phyloP scores from a whole-genome alignment of 2,888 invertebrate species.

The Oxystoma pomonae region DNA sequence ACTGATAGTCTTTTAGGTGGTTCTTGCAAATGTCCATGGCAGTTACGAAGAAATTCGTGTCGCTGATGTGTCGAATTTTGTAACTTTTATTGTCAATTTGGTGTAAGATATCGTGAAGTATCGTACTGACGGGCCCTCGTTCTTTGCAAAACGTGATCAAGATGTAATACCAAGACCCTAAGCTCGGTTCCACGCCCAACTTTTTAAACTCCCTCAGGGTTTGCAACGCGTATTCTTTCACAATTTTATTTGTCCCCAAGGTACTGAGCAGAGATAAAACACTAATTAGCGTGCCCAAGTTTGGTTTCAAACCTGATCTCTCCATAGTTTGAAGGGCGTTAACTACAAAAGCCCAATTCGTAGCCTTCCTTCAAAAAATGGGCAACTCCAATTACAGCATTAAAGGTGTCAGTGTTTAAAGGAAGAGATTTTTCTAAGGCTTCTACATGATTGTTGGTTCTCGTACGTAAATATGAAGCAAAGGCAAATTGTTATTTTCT shows the following conservation, averaged over 20 bases:
- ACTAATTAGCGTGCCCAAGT: slow-evolving; percentile 64
- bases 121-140: slow-evolving; percentile 59
- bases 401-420: slow-evolving; percentile 65
- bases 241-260: slow-evolving; percentile 46
- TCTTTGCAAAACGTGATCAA: slow-evolving; percentile 68
- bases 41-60: slow-evolving; percentile 72
- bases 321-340: slow-evolving; percentile 64
- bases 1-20: slow-evolving; percentile 61
- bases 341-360: slow-evolving; percentile 58
- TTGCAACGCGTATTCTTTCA: slow-evolving; percentile 49
- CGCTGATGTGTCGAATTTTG: slow-evolving; percentile 57
- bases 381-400: slow-evolving; percentile 60
- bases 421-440: slow-evolving; percentile 60
- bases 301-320: slow-evolving; percentile 52
- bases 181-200: slow-evolving; percentile 66
- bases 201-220: slow-evolving; percentile 61
- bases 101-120: slow-evolving; percentile 64
- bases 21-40: slow-evolving; percentile 79
- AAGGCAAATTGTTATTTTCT: too few relatives aligned
- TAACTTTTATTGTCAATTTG: slow-evolving; percentile 60
- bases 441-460: too few relatives aligned
- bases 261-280: slow-evolving; percentile 52
- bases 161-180: slow-evolving; percentile 72
- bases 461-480: too few relatives aligned
- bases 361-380: slow-evolving; percentile 63